Base-by-base conservation (phyloP, 2,113 vertebrate genomes). In the Gallinago undulata region DNA sequence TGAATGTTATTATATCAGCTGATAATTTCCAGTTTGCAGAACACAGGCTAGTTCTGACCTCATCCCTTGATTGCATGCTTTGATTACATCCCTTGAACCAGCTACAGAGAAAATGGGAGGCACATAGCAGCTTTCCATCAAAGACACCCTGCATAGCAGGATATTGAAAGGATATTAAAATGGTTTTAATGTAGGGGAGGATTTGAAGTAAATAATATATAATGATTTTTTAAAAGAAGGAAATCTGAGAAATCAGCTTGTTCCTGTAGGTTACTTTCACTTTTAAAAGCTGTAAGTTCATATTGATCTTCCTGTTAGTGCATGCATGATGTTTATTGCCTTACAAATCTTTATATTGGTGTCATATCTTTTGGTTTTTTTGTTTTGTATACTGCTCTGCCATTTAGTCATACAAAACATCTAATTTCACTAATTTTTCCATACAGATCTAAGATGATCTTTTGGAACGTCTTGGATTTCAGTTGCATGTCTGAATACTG, bases 11-110 rank as follows among this genome's bases (percentile, higher is more conserved):
- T 90, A 82, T 94, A 79, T 92, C 73, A 90, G 73, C 68, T 84
- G 90, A 93, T 94, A 88, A 94, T 89, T 96, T 95, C 88, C 73
- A 89, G 92, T 90, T 88, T 96, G 73, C 56, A 92, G 79, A 95
- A 84, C 64, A 87, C 51, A 92, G 86, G 35, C 48, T 86, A 14
- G 80, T 68, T 90, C 73, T 94, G 94, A 95, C 94, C 89, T 87
- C 86, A 84, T 89, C 73, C 69, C 79, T 92, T 94, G 90, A 91
- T 86, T 95, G 80, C 35, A 30, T 84, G 62, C 80, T 91, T 96
- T 96, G 96, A 82, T 90, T 90, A 69, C 76, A 62, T 92, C 80
- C 80, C 96, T 90, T 94, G 83, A 95, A 94, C 80, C 60, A 82
- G 80, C 73, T 90, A 84, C 53, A 78, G 96, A 93, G 93, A 84